A percentile compares a stretch with the other conserved stretches of the same genome.
These are phyloP conservation scores for Rugalucina vietnamica DNA, from an alignment of 2,888 invertebrate species.

Conservation along the genomic window DNA sequence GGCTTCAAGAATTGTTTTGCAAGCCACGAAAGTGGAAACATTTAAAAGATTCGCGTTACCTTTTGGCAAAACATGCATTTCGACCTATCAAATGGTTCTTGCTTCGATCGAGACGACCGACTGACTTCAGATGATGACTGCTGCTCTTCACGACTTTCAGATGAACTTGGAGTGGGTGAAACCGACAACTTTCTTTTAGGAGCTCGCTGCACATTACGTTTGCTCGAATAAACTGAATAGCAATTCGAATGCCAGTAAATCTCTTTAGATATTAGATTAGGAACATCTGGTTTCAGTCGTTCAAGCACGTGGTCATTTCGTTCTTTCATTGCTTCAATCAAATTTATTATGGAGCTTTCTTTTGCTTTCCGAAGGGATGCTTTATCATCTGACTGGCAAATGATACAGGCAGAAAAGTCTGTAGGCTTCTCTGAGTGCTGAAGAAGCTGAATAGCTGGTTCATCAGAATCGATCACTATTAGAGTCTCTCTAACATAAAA, in stretches of 20 bases:
- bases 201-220: not conserved
- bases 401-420: not conserved
- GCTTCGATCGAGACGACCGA: not conserved
- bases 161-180: not conserved
- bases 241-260: not conserved
- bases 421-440: not conserved
- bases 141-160: not conserved
- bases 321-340: not conserved
- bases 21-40: not conserved
- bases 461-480: not conserved
- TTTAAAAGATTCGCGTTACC: not conserved
- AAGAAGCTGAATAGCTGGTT: not conserved
- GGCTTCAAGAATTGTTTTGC: not conserved
- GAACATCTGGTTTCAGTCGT: not conserved
- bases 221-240: not conserved
- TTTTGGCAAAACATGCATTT: constrained; percentile 9
- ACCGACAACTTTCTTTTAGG: not conserved
- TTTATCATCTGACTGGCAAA: not conserved
- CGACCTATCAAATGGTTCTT: not conserved
- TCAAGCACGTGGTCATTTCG: not conserved
- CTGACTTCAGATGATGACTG: not conserved
- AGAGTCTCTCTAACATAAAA: not conserved
- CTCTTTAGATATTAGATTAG: not conserved
- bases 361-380: not conserved
- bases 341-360: not conserved